Conservation (phyloP, 2,888 invertebrate species). For the Cataglyphis rosenhaueri region DNA sequence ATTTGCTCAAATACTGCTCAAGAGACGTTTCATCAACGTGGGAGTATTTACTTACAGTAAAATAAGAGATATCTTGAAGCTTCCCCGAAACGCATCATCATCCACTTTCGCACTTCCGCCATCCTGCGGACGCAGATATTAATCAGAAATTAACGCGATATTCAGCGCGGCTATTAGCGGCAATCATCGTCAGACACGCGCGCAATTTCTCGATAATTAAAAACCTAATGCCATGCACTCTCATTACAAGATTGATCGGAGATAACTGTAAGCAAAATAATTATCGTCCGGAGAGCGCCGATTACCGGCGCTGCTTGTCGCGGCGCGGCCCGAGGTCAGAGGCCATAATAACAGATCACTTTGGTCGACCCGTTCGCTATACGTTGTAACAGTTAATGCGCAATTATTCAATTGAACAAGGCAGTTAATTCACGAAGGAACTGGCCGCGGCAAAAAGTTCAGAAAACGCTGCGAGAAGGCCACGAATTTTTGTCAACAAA, state of each 20-base stretch:
- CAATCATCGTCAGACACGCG: background rate
- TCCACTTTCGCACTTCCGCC: constrained; percentile 7
- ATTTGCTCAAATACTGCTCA: background rate
- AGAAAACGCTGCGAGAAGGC: constrained; percentile 50
- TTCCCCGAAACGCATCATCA: background rate
- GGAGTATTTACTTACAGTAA: background rate
- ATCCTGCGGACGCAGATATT: background rate
- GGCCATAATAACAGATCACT: constrained; percentile 75
- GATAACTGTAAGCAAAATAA: constrained; percentile 58
- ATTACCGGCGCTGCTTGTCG: constrained; percentile 36
- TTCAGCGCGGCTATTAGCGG: background rate
- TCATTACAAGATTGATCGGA: constrained; percentile 41
- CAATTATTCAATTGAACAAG: constrained; percentile 79
- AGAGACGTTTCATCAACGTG: background rate
- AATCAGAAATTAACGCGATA: background rate
- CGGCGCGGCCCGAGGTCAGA: constrained; percentile 65
- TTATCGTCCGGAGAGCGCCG: constrained; percentile 57
- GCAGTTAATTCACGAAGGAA: constrained; percentile 62
- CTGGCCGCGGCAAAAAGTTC: constrained; percentile 60
- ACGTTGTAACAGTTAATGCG: constrained; percentile 71
- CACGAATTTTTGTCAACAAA: constrained; percentile 18
- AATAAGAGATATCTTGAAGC: background rate
- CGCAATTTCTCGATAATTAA: constrained; percentile 41
- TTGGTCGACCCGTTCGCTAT: constrained; percentile 57
- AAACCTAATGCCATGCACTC: background rate